phyloP scores from a whole-genome alignment of 2,113 vertebrate species.

The Syngnathus floridae region DNA sequence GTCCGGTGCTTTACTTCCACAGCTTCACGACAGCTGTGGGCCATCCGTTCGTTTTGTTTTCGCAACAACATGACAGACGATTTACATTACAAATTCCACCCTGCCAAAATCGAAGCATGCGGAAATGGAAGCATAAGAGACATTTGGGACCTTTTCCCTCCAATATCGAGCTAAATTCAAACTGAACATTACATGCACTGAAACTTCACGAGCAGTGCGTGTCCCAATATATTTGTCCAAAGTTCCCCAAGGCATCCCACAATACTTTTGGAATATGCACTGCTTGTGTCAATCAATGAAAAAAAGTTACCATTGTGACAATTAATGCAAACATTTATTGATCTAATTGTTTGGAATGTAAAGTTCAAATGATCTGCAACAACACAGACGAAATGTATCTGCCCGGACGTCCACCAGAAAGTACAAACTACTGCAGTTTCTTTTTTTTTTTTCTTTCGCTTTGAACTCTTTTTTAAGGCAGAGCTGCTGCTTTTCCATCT shows the following conservation, averaged over 20 bases:
- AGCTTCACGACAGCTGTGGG: neutral
- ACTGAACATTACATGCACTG: too few relatives aligned
- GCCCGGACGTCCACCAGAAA: constrained; percentile 40
- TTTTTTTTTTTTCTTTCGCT: constrained; percentile 7
- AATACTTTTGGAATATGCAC: neutral
- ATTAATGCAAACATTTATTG: constrained; percentile 72
- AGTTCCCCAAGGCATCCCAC: too few relatives aligned
- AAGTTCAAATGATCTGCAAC: constrained; percentile 61
- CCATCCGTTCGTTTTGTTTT: neutral
- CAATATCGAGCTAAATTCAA: too few relatives aligned
- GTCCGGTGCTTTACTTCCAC: neutral
- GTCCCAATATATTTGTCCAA: too few relatives aligned
- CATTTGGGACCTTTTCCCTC: neutral
- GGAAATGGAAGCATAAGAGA: neutral
- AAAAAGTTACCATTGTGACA: constrained; percentile 6
- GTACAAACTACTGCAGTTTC: constrained; percentile 39
- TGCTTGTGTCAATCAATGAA: neutral
- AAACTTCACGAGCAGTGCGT: too few relatives aligned
- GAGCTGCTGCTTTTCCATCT: constrained; percentile 37
- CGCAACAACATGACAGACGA: neutral
- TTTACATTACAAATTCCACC: neutral
- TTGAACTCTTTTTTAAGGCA: constrained; percentile 46
- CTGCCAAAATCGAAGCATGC: neutral
- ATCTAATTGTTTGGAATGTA: constrained; percentile 73
- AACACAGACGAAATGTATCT: constrained; percentile 54